These are phyloP conservation scores for Papilio gigon DNA, from an alignment of 2,888 invertebrate genomes.

Conservation along the genomic window DNA sequence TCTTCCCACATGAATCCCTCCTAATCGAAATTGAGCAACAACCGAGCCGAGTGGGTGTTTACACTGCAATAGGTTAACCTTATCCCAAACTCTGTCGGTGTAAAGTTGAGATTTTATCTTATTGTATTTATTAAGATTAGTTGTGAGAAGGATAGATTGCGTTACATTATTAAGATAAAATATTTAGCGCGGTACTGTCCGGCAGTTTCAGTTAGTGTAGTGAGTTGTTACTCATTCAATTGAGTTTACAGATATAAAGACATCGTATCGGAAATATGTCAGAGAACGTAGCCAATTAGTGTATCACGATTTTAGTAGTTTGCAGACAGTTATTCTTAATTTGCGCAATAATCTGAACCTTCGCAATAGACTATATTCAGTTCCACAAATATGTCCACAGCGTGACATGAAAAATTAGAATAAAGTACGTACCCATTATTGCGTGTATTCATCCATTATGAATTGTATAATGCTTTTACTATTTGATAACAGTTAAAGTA, in stretches of 20 bases:
- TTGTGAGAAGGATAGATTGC: conserved; percentile 21
- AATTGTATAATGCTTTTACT: neutral
- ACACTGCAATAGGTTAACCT: conserved; percentile 36
- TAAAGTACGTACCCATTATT: neutral
- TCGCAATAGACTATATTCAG: neutral
- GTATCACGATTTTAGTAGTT: too few relatives aligned
- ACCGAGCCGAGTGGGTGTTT: conserved; percentile 35
- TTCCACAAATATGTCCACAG: neutral
- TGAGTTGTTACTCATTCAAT: too few relatives aligned
- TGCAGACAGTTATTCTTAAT: too few relatives aligned
- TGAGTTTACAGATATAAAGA: neutral
- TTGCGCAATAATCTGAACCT: neutral
- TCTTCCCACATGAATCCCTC: conserved; percentile 34
- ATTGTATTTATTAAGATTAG: conserved; percentile 32
- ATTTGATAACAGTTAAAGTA: conserved; percentile 21
- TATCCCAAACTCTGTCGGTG: conserved; percentile 36
- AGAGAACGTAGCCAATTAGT: too few relatives aligned
- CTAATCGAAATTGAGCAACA: conserved; percentile 39
- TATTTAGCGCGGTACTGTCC: neutral
- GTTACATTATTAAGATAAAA: conserved; percentile 7
- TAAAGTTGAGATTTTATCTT: conserved; percentile 38
- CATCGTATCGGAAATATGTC: neutral
- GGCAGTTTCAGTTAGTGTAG: neutral
- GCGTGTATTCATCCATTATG: neutral
- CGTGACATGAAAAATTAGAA: neutral